phyloP scores from a whole-genome alignment of 2,113 vertebrate species.

The Chauna torquata region DNA sequence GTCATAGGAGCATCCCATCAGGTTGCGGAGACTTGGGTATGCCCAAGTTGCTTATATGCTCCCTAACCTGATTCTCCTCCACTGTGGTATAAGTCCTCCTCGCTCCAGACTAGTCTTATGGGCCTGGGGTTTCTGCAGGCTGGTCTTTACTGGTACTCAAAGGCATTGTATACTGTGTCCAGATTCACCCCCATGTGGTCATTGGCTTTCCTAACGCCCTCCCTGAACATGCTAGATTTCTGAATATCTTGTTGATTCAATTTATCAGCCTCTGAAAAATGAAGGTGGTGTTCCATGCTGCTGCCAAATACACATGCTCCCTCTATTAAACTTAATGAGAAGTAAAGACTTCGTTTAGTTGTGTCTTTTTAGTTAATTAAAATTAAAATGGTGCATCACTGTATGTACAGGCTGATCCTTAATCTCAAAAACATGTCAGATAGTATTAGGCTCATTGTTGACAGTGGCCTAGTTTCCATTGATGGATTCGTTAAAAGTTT shows the following conservation, averaged over 20 bases:
- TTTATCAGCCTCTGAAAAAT: not conserved
- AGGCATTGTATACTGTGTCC: not conserved
- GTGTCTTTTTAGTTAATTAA: constrained; percentile 38
- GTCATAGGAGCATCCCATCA: not conserved
- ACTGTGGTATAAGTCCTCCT: not conserved
- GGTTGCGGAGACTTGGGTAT: not conserved
- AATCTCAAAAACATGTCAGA: constrained; percentile 47
- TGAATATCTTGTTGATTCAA: not conserved
- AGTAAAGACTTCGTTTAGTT: not conserved
- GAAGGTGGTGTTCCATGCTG: not conserved
- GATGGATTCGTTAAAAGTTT: constrained; percentile 60
- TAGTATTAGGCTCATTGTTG: constrained; percentile 35
- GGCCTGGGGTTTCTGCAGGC: not conserved
- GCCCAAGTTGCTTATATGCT: not conserved
- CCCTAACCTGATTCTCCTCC: not conserved
- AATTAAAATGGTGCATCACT: constrained; percentile 33
- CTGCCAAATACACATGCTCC: not conserved
- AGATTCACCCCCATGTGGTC: not conserved
- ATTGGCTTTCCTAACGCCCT: not conserved
- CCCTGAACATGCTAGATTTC: not conserved
- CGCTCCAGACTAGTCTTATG: not conserved
- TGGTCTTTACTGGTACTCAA: not conserved
- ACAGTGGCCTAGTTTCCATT: constrained; percentile 45
- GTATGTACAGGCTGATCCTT: not conserved
- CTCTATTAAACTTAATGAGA: not conserved